Conservation (phyloP, 2,888 invertebrate genomes). For the Notodonta ziczac region DNA sequence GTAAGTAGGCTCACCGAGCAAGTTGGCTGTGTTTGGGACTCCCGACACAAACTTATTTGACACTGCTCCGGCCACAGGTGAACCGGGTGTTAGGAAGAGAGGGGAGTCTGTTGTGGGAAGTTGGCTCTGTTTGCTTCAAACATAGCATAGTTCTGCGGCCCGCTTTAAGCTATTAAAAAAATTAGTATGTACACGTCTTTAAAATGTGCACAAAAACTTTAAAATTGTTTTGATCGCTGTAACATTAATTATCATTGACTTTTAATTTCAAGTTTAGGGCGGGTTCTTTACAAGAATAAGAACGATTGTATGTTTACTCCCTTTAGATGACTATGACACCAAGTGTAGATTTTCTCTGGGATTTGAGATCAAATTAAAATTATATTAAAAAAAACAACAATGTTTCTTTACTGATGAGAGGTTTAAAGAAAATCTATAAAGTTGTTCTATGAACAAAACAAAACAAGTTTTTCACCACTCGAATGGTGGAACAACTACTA, state of each 20-base stretch:
- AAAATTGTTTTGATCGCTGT: neutral
- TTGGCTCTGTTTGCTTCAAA: constrained; percentile 21
- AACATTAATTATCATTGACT: too few relatives aligned
- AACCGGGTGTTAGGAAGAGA: constrained; percentile 15
- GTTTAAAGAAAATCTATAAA: constrained; percentile 38
- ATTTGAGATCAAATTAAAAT: too few relatives aligned
- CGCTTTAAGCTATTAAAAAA: constrained; percentile 17
- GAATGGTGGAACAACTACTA: constrained; percentile 60
- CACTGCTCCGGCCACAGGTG: constrained; percentile 39
- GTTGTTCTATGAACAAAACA: constrained; percentile 76
- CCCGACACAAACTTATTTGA: constrained; percentile 44
- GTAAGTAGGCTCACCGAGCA: constrained; percentile 26
- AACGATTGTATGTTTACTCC: too few relatives aligned
- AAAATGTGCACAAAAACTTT: neutral
- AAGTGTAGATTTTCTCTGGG: too few relatives aligned
- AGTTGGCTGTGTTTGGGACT: constrained; percentile 31
- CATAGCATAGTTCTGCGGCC: constrained; percentile 13
- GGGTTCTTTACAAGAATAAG: too few relatives aligned
- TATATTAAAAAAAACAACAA: too few relatives aligned
- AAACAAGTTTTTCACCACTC: constrained; percentile 67
- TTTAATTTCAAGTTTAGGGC: too few relatives aligned
- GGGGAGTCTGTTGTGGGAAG: neutral
- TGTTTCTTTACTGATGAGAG: constrained; percentile 16
- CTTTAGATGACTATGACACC: too few relatives aligned
- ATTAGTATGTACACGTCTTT: constrained; percentile 13